Evolutionary conservation across 2,888 invertebrate genomes (phyloP), one percentile per base, ranked within the genome.

Genomic region (Agriopis aurantiaria): DNA sequence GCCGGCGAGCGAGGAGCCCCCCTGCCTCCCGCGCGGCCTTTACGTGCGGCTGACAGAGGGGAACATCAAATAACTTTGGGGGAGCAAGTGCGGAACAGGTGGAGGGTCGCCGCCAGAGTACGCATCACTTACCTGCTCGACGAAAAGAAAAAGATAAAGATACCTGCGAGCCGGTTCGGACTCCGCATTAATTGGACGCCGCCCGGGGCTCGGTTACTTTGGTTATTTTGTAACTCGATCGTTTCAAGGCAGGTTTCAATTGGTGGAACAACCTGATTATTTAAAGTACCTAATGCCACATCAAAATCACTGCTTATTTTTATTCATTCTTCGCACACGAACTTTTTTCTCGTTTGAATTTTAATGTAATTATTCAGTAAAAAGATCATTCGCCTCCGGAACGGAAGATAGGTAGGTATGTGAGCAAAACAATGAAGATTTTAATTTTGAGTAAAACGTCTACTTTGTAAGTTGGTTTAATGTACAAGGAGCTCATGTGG

Each of bases 101-200:
- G 92, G 86, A 84, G 72, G 77, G 77, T 75, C 82, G 75, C 51
- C 71, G 77, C 71, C 71, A 77, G 72, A 78, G 81, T 79, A 85
- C 83, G 83, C 86, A 84, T 83, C 86, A 85, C 82, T 83, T 93
- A 93, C 93, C 93, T 93, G 93, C 88, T 82, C 82, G 74, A 63
- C 58, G 46, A 43, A 72, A 74, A 75, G 73, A 72, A 81, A 69
- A 81, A 80, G 83, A 82, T 79, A 74, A 74, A 76, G 76, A 78
- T 76, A 92, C 91, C 92, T 91, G 91, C 85, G 83, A 85, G 84
- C 85, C 88, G 86, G 85, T 84, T 82, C 85, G 83, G 81, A 78
- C 79, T 80, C 82, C 77, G 82, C 87, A 87, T 90, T 90, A 88
- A 91, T 91, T 89, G 88, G 87, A 83, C 83, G 87, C 84, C 83